A percentile compares a stretch with the other conserved stretches of the same genome.
Conservation (phyloP, 2,888 invertebrate genomes). For the Drosophila robusta region DNA sequence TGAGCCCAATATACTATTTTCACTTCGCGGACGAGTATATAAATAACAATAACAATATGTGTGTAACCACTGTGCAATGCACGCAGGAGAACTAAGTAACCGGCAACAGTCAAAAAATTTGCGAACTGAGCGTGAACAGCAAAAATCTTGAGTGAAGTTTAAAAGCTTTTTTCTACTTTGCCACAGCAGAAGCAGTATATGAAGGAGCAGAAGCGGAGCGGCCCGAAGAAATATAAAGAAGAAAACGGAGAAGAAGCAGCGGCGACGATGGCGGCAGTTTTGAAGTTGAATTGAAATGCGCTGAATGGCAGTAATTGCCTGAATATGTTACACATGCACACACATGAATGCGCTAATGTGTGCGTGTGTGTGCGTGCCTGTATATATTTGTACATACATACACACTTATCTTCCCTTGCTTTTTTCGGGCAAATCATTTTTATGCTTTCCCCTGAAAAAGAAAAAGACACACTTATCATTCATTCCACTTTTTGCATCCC, state of each 20-base stretch:
- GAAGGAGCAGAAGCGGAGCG: constrained; percentile 10
- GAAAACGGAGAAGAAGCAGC: constrained; percentile 3
- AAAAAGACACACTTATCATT: constrained; percentile 64
- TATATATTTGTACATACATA: constrained; percentile 9
- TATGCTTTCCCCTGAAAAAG: constrained; percentile 55
- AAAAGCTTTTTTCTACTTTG: constrained; percentile 74
- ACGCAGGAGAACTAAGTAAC: constrained; percentile 33
- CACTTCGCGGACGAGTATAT: too few species aligned
- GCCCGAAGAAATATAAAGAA: neutral
- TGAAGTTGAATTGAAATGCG: constrained; percentile 80
- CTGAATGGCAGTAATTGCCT: constrained; percentile 79
- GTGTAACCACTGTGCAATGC: constrained; percentile 32
- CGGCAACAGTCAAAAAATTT: constrained; percentile 77
- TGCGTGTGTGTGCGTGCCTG: neutral
- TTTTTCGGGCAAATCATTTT: constrained; percentile 70
- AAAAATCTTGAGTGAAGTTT: constrained; percentile 80
- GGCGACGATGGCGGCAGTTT: constrained; percentile 58
- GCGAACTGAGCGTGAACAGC: constrained; percentile 75
- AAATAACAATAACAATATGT: neutral
- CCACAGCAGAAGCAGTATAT: constrained; percentile 36
- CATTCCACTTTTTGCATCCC: constrained; percentile 37
- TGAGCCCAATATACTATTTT: too few species aligned
- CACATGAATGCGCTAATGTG: constrained; percentile 68
- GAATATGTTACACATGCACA: constrained; percentile 77
- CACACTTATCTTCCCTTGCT: constrained; percentile 32